phyloP scores from a whole-genome alignment of 2,888 invertebrate species.

The Agonopterix subpropinquella region DNA sequence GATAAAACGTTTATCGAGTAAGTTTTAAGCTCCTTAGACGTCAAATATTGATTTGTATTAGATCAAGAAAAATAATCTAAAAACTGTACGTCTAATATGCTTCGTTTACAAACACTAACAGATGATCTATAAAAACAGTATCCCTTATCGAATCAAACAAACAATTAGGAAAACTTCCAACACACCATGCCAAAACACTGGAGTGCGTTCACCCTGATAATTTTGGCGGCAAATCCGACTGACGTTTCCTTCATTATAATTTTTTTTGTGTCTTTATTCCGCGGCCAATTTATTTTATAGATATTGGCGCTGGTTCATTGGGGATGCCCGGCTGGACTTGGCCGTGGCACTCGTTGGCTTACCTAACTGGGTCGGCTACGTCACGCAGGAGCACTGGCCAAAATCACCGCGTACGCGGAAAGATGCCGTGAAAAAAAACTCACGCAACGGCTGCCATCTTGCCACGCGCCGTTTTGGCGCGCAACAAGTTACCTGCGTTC shows the following conservation, averaged over 20 bases:
- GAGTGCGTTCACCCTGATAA: constrained; percentile 66
- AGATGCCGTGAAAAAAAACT: constrained; percentile 58
- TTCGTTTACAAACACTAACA: constrained; percentile 26
- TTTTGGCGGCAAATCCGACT: constrained; percentile 68
- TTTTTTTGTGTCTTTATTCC: constrained; percentile 61
- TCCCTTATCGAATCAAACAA: constrained; percentile 58
- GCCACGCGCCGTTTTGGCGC: constrained; percentile 54
- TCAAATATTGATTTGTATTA: too few species aligned
- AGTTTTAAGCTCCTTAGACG: too few species aligned
- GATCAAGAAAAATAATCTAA: background rate
- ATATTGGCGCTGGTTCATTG: constrained; percentile 73
- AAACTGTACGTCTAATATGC: constrained; percentile 1
- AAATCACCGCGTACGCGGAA: constrained; percentile 69
- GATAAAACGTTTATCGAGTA: too few species aligned
- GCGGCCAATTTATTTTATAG: constrained; percentile 73
- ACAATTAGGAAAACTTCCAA: constrained; percentile 69
- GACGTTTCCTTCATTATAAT: constrained; percentile 67
- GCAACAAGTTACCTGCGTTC: constrained; percentile 19
- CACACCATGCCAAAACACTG: constrained; percentile 66
- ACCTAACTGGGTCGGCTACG: constrained; percentile 70
- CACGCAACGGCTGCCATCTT: constrained; percentile 45
- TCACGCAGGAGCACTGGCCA: constrained; percentile 68
- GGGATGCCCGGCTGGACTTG: constrained; percentile 72
- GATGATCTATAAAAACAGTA: constrained; percentile 32
- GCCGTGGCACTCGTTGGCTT: constrained; percentile 72